A percentile compares a stretch with the other conserved stretches of the same genome.
phyloP scores from a whole-genome alignment of 2,797 vertebrate genomes.

The Pristis pectinata region DNA sequence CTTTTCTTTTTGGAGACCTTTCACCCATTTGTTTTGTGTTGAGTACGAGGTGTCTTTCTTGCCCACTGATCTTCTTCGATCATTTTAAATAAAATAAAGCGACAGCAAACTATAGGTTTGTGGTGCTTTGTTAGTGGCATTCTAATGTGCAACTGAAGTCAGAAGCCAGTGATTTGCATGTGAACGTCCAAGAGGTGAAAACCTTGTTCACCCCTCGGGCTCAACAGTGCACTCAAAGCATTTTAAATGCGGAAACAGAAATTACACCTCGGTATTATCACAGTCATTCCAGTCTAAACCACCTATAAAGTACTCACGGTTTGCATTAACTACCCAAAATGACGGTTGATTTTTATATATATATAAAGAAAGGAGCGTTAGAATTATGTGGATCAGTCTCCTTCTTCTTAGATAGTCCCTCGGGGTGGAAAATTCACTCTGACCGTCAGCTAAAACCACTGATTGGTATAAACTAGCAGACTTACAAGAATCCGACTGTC shows the following conservation, averaged over 20 bases:
- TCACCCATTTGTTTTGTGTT: neutral
- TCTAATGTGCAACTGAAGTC: neutral
- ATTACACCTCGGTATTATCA: neutral
- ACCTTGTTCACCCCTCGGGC: neutral
- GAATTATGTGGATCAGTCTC: neutral
- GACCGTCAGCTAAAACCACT: neutral
- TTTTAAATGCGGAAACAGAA: slow-evolving; percentile 22
- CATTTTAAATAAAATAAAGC: neutral
- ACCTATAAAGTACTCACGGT: neutral
- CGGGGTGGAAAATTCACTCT: no score
- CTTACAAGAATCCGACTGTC: neutral
- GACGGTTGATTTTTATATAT: neutral
- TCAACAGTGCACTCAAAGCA: neutral
- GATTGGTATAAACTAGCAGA: neutral
- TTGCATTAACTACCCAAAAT: neutral
- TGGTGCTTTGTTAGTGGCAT: neutral
- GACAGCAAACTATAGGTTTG: neutral
- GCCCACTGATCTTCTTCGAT: neutral
- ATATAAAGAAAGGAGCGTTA: neutral
- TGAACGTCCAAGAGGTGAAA: slow-evolving; percentile 8
- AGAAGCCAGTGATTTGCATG: neutral
- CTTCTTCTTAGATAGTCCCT: neutral
- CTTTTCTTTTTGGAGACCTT: neutral
- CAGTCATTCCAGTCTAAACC: neutral
- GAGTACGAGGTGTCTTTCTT: neutral